Conservation (phyloP, 64 coral and sea anemone species). For the Orbicella faveolata region DNA sequence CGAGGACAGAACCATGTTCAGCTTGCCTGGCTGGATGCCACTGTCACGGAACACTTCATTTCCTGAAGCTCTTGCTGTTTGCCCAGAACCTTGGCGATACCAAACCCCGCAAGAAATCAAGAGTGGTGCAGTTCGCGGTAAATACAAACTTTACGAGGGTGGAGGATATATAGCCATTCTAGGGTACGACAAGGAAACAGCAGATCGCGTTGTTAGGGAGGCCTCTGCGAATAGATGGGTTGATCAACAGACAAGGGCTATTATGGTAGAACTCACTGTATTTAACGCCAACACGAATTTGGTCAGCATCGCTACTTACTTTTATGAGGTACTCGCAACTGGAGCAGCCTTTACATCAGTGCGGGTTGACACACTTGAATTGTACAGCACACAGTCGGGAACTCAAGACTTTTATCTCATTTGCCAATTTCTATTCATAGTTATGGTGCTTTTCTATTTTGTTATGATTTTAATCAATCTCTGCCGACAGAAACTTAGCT, state of each 20-base stretch:
- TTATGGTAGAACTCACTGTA: constrained; percentile 61
- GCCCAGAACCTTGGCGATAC: constrained; percentile 78
- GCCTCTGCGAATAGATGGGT: constrained; percentile 41
- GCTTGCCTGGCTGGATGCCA: constrained; percentile 50
- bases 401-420: constrained; percentile 32
- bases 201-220: not conserved
- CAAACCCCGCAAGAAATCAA: constrained; percentile 6
- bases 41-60: constrained; percentile 11
- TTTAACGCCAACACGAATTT: constrained; percentile 65
- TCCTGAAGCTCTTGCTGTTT: constrained; percentile 9
- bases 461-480: constrained; percentile 25
- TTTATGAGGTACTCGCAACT: constrained; percentile 53
- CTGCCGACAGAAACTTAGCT: constrained; percentile 18
- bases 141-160: constrained; percentile 36
- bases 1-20: constrained; percentile 16
- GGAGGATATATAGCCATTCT: constrained; percentile 72
- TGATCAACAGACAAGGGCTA: constrained; percentile 45
- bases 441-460: constrained; percentile 46
- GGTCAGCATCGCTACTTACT: constrained; percentile 34
- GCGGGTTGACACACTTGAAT: constrained; percentile 53
- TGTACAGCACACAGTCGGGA: constrained; percentile 56
- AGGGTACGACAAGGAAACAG: constrained; percentile 48
- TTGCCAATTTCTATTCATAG: constrained; percentile 65
- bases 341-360: constrained; percentile 15
- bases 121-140: not conserved